Percentiles rank a stretch among this genome's conserved stretches.
These are phyloP conservation scores for Hypsopygia costalis DNA, from an alignment of 2,888 invertebrate genomes.

Conservation along the genomic window DNA sequence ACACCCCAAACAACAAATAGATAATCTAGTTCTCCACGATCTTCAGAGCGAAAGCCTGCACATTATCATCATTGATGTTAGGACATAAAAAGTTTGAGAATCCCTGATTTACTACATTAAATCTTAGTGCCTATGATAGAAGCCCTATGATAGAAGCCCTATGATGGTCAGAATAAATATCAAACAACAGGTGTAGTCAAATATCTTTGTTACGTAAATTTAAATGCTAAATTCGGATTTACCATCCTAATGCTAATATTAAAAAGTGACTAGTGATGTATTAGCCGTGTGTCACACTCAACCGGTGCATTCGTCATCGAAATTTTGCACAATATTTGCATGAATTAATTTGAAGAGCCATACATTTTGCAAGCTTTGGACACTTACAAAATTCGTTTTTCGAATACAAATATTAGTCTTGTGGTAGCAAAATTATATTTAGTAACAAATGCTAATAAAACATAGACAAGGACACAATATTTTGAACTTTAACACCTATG, in stretches of 20 bases:
- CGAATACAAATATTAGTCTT: not conserved
- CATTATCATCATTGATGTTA: too few relatives aligned
- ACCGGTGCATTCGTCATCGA: not conserved
- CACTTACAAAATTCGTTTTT: not conserved
- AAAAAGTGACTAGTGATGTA: not conserved
- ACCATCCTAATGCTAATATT: not conserved
- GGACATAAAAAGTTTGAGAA: too few relatives aligned
- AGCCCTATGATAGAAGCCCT: too few relatives aligned
- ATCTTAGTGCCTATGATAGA: too few relatives aligned
- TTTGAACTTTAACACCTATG: not conserved
- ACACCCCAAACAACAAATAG: too few relatives aligned
- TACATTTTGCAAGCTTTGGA: constrained; percentile 14
- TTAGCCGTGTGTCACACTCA: not conserved
- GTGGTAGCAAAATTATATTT: not conserved
- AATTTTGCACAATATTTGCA: constrained; percentile 50
- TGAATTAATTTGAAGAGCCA: constrained; percentile 48
- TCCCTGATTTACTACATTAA: too few relatives aligned
- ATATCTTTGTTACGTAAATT: not conserved
- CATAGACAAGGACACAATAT: not conserved
- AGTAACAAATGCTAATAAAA: not conserved
- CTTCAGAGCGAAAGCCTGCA: too few relatives aligned
- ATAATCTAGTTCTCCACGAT: too few relatives aligned
- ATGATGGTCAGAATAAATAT: too few relatives aligned
- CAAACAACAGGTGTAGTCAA: too few relatives aligned
- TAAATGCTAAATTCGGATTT: not conserved